Evolutionary conservation across 1,140 invertebrate genomes (phyloP).

Genomic region (Carposina sasakii): DNA sequence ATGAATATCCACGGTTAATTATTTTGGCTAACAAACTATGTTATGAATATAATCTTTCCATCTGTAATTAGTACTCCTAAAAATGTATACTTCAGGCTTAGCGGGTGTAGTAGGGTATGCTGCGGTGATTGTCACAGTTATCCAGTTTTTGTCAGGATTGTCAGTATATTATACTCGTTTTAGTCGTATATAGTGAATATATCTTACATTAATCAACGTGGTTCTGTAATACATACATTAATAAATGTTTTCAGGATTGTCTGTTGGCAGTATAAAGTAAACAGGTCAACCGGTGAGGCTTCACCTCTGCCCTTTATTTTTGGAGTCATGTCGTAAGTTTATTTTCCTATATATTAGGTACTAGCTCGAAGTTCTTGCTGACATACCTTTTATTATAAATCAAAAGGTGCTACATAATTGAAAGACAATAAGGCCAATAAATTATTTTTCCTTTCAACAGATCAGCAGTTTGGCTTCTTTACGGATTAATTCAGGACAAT

Average conservation of each 20-base stretch:
- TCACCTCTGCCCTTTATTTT: slow-evolving; percentile 83
- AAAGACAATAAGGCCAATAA: too few relatives aligned
- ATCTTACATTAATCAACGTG: neutral
- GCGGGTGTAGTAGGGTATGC: slow-evolving; percentile 39
- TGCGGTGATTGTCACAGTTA: slow-evolving; percentile 49
- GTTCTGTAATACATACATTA: slow-evolving; percentile 16
- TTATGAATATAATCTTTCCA: too few relatives aligned
- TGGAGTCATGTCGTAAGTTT: slow-evolving; percentile 82
- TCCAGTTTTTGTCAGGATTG: slow-evolving; percentile 55
- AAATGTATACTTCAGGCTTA: too few relatives aligned
- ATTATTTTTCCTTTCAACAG: slow-evolving; percentile 57
- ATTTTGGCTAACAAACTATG: too few relatives aligned
- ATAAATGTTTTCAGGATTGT: slow-evolving; percentile 74
- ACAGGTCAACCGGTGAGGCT: slow-evolving; percentile 78
- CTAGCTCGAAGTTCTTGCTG: neutral
- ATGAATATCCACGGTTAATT: too few relatives aligned
- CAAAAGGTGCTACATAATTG: too few relatives aligned
- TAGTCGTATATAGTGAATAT: neutral
- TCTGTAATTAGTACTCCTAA: too few relatives aligned
- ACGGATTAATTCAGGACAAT: slow-evolving; percentile 79
- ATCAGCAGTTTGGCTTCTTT: slow-evolving; percentile 79
- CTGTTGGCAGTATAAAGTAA: slow-evolving; percentile 78
- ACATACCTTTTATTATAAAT: too few relatives aligned
- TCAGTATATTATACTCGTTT: slow-evolving; percentile 28
- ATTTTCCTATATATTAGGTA: slow-evolving; percentile 4